These are phyloP conservation scores for Porites evermanni DNA, from an alignment of 92 coral and sea anemone genomes.

Conservation along the genomic window DNA sequence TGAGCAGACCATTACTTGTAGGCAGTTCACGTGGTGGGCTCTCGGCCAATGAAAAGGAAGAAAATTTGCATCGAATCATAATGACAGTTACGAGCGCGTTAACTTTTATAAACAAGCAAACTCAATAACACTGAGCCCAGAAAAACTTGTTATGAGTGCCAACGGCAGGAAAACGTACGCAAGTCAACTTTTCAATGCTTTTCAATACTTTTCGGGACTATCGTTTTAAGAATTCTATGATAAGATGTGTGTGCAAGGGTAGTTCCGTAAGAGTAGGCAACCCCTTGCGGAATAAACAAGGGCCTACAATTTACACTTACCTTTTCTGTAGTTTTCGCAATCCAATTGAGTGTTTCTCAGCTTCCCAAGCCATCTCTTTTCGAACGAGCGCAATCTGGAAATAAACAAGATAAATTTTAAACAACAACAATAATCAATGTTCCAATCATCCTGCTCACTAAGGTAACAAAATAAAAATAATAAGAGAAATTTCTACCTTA, in stretches of 20 bases:
- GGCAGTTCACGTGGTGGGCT: no score
- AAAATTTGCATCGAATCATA: no score
- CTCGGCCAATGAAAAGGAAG: no score
- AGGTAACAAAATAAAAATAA: background rate
- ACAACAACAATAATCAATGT: background rate
- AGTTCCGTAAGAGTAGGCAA: no score
- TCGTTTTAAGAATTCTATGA: no score
- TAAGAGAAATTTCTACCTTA: conserved; percentile 59
- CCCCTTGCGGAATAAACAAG: background rate
- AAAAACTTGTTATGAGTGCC: background rate
- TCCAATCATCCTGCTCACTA: background rate
- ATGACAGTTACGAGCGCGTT: no score
- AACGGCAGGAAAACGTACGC: no score
- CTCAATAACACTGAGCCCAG: background rate
- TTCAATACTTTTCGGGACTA: background rate
- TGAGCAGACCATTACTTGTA: no score
- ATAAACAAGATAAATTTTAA: background rate
- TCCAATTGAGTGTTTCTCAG: conserved; percentile 93
- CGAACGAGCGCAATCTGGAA: conserved; percentile 89
- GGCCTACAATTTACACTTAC: conserved; percentile 27
- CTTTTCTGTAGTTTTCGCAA: conserved; percentile 87
- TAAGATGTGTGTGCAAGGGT: no score
- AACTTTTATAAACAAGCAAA: no score
- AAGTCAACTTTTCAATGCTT: background rate
- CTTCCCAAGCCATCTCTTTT: conserved; percentile 95